Conservation (phyloP, 92 coral and sea anemone species). For the Palythoa heliodiscus region DNA sequence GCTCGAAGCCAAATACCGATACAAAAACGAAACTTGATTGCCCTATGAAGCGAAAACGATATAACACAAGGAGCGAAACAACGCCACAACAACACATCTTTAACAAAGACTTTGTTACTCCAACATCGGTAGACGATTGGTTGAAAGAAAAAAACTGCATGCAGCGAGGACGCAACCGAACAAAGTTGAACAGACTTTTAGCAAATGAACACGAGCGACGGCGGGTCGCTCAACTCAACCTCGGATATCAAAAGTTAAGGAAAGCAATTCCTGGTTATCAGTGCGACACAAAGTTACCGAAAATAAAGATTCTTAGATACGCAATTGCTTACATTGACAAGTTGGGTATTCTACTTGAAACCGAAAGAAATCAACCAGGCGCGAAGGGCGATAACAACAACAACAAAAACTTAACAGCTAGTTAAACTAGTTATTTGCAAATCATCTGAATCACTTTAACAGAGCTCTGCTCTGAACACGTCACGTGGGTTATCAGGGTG, state of each 20-base stretch:
- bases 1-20: background rate
- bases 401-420: background rate
- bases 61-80: conserved; percentile 66
- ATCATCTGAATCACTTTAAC: too few species aligned
- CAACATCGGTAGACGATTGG: conserved; percentile 61
- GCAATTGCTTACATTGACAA: conserved; percentile 86
- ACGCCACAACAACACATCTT: conserved; percentile 60
- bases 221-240: conserved; percentile 83
- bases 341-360: conserved; percentile 66
- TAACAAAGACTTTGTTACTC: conserved; percentile 57
- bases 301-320: conserved; percentile 84
- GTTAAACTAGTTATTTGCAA: too few species aligned
- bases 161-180: conserved; percentile 64
- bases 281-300: conserved; percentile 88
- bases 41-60: conserved; percentile 41
- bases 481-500: too few species aligned
- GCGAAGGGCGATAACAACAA: background rate
- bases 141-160: conserved; percentile 49
- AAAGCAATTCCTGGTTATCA: conserved; percentile 89
- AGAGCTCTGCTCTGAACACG: too few species aligned
- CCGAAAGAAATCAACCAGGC: background rate
- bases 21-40: background rate
- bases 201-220: conserved; percentile 91
- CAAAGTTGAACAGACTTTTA: conserved; percentile 79
- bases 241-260: conserved; percentile 79